Evolutionary conservation across 2,113 vertebrate species (phyloP).

Genomic region (Pomatorhinus ruficollis): DNA sequence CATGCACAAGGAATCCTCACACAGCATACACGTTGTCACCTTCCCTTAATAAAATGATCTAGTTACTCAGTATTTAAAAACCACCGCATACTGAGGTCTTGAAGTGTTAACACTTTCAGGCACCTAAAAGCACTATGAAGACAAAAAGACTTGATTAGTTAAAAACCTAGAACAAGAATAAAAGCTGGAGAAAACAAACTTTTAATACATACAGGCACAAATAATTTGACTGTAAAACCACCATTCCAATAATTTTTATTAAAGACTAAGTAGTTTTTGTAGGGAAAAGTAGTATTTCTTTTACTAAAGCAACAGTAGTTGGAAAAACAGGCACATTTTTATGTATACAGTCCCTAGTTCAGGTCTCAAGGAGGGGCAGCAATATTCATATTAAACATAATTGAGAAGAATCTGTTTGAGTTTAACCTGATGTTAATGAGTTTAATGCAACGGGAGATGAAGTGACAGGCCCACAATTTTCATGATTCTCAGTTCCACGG

Average conservation of each 20-base stretch:
- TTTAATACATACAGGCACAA: not conserved
- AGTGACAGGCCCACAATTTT: not conserved
- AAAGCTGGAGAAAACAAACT: constrained; percentile 27
- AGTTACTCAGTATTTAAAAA: constrained; percentile 55
- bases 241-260: not conserved
- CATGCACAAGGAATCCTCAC: constrained; percentile 40
- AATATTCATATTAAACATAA: not conserved
- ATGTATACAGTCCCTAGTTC: not conserved
- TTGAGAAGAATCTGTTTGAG: not conserved
- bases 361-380: not conserved
- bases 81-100: constrained; percentile 46
- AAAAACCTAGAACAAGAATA: constrained; percentile 21
- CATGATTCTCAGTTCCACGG: not conserved
- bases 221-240: not conserved
- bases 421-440: not conserved
- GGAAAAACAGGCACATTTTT: constrained; percentile 9
- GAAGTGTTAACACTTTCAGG: constrained; percentile 58
- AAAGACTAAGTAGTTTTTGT: not conserved
- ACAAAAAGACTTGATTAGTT: constrained; percentile 61
- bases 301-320: not conserved
- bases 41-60: constrained; percentile 46
- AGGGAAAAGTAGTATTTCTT: not conserved
- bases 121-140: constrained; percentile 62
- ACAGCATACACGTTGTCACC: constrained; percentile 15
- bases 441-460: not conserved